Base-by-base conservation (phyloP, 2,888 invertebrate species). In the Crematogaster levior region DNA sequence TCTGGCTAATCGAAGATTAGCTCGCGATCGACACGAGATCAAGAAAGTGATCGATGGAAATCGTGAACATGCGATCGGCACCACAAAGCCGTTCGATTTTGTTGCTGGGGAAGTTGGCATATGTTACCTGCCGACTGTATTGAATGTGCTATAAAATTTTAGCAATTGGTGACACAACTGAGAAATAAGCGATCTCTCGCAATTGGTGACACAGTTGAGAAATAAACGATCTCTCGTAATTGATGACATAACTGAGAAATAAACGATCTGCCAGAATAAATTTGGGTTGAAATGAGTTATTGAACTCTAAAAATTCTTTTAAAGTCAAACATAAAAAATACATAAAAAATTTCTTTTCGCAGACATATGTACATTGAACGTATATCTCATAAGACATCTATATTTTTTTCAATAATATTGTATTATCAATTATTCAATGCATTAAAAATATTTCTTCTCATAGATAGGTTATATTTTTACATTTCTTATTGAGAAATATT, bases 1-100 rank as follows among this genome's bases (percentile, higher is more conserved):
- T 83, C 77, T 51, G 58, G 85, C 85, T 84, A 88, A 81, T 86
- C 88, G 83, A 81, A 85, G 88, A 88, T 88, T 86, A 88, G 88
- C 79, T 66, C 43, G 75, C 89, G 84, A 86, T 84, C 89, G 85
- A 89, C 73, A 77, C 66, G 27, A 70, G 87, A 83, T 86, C 81
- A 63, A 43, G 68, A 60, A 75, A 46, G 70, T 84, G 86, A 86
- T 86, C 86, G 86, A 86, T 86, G 85, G 85, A 83, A 81, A 86
- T 85, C 80, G 75, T 77, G 73, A 82, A 83, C 53, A 75, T 40
- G 79, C 75, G 75, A 48, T 48, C 65, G 53, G 65, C 24, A 30
- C 34, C 7, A 48, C 48, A 48, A 63, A 74, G 63, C 37, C 24
- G 24, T 27, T 34, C 10, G 65, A 40, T 77, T 68, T 77, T 30